phyloP scores from a whole-genome alignment of 2,888 invertebrate species.

The Gandaritis pyraliata region DNA sequence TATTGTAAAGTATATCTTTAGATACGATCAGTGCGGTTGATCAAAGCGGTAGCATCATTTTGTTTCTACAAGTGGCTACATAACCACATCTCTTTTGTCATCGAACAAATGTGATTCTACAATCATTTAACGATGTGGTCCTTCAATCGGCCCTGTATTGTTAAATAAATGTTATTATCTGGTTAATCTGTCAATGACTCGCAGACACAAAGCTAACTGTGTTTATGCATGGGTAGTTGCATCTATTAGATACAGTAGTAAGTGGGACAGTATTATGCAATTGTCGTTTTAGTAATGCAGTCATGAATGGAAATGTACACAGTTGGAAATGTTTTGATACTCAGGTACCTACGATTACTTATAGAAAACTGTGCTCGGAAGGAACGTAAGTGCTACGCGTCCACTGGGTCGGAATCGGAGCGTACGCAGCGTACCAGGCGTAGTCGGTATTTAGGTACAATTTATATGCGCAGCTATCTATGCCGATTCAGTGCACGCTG shows the following conservation, averaged over 20 bases:
- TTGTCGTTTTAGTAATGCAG: conserved; percentile 7
- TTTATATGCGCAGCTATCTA: too few species aligned
- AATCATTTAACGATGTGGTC: conserved; percentile 65
- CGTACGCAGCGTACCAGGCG: too few species aligned
- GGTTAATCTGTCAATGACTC: conserved; percentile 50
- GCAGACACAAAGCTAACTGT: conserved; percentile 23
- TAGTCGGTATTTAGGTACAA: too few species aligned
- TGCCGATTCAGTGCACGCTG: too few species aligned
- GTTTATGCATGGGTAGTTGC: conserved; percentile 16
- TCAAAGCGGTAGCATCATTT: conserved; percentile 41
- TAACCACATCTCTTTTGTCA: conserved; percentile 41
- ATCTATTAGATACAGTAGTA: conserved; percentile 16
- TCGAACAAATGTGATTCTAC: conserved; percentile 43
- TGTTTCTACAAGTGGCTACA: conserved; percentile 47
- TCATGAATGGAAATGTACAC: background rate
- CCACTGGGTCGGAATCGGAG: too few species aligned
- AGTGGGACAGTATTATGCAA: conserved; percentile 21
- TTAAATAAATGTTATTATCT: conserved; percentile 45
- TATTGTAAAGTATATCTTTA: conserved; percentile 47
- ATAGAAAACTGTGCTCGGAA: too few species aligned
- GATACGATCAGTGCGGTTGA: conserved; percentile 48
- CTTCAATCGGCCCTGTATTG: conserved; percentile 48
- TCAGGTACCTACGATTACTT: background rate
- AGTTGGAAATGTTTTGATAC: background rate
- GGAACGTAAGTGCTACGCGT: too few species aligned